Evolutionary conservation across 1,140 invertebrate species (phyloP), one percentile per base, ranked within the genome.

Genomic region (Drosophila ficusphila): DNA sequence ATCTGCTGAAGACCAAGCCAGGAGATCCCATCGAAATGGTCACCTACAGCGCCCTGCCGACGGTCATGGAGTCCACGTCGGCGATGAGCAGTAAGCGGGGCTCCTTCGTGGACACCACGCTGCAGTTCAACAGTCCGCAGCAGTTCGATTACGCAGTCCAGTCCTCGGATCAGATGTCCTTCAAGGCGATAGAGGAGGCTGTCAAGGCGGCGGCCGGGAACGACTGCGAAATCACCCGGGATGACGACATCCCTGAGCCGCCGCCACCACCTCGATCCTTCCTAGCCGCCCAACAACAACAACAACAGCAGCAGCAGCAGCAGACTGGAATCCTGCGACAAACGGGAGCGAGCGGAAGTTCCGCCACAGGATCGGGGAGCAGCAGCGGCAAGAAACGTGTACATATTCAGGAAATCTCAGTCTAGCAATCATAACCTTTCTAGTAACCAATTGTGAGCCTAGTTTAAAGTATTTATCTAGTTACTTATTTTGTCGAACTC

Each of bases 371-470:
- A 38, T 82, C 91, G 12, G 90, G 90, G 2, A 94, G 93, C 2
- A 93, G 94, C 0, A 95, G 69, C 14, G 95, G 95, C 92, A 97
- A 97, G 91, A 97, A 97, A 92, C 94, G 96, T 76, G 96, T 97
- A 67, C 96, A 97, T 92, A 97, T 97, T 91, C 96, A 96, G 91
- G 96, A 97, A 91, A 97, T 97, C 92, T 96, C 96, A 38, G 96
- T 96, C 91, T 97, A 94, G 95, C 70, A 48, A 41, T 52, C 47
- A 61, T 51, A 46, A 44, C 54, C 33, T 31, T 19, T 34, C 31
- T 60, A 48, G 42, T 48, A 57, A 57, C 25, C 69, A 46, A 56
- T 39, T 52, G 39, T 72, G 31, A 34, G 19, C 21, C 61, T 52
- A 34, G 34, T 21, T 44, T 46, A 25, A 34, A 4, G 29, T 56